Percentiles rank a stretch among this genome's conserved stretches.
Conservation (phyloP, 2,888 invertebrate species). For the Microctonus aethiopoides region DNA sequence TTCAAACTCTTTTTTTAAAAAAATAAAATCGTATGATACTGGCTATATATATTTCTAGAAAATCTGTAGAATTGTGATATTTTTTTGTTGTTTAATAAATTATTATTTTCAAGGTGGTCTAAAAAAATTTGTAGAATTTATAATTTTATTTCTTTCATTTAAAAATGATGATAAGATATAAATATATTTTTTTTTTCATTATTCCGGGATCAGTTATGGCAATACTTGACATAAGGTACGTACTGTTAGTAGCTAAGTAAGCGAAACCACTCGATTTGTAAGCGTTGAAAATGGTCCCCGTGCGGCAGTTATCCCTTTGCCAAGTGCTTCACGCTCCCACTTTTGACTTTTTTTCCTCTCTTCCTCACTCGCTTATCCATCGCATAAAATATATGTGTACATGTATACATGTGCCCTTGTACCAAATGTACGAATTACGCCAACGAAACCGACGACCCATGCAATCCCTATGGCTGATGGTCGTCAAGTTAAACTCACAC, state of each 20-base stretch:
- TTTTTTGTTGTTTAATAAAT: too few relatives aligned
- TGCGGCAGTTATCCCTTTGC: conserved; percentile 58
- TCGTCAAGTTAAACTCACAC: conserved; percentile 49
- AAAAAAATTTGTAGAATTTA: neutral
- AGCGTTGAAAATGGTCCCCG: conserved; percentile 62
- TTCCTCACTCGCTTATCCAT: conserved; percentile 32
- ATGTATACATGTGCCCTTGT: conserved; percentile 32
- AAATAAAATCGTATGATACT: too few relatives aligned
- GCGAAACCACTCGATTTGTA: conserved; percentile 58
- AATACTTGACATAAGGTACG: conserved; percentile 18
- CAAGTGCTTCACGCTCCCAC: conserved; percentile 29
- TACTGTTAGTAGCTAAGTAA: conserved; percentile 51
- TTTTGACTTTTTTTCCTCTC: conserved; percentile 40
- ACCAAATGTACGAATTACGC: conserved; percentile 57
- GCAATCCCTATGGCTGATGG: conserved; percentile 42
- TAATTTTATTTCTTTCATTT: neutral
- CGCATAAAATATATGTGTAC: neutral
- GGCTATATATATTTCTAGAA: too few relatives aligned
- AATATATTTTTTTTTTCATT: neutral
- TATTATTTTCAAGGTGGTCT: neutral
- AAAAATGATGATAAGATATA: neutral
- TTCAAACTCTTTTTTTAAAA: too few relatives aligned
- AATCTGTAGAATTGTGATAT: too few relatives aligned
- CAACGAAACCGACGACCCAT: conserved; percentile 37
- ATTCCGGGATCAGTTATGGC: neutral